These are phyloP conservation scores for Erpobdella octoculata DNA, from an alignment of 2,888 invertebrate genomes.

Conservation along the genomic window DNA sequence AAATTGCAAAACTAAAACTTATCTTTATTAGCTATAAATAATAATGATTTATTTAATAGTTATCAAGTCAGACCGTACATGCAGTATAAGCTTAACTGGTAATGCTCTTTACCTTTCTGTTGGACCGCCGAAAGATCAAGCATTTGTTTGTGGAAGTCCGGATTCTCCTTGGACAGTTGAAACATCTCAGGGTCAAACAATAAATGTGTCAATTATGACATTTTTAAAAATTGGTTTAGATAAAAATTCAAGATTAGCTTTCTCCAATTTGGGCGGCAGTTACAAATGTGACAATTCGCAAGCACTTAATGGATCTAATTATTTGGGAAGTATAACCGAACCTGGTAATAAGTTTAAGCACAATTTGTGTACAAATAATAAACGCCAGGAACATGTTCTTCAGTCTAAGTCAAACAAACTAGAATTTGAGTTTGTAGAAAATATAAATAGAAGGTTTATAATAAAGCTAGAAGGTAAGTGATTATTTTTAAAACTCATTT, in stretches of 20 bases:
- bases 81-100: neutral
- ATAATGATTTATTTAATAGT: neutral
- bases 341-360: neutral
- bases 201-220: neutral
- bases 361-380: neutral
- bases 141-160: neutral
- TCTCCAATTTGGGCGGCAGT: neutral
- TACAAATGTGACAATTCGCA: neutral
- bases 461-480: too few species aligned
- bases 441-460: too few species aligned
- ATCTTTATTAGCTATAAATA: too few species aligned
- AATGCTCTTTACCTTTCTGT: neutral
- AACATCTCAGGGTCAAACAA: slow-evolving; percentile 4
- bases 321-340: neutral
- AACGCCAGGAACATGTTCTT: neutral
- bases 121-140: neutral
- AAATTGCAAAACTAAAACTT: neutral
- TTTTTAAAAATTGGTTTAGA: neutral
- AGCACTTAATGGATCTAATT: too few species aligned
- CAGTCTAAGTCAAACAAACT: neutral
- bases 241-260: too few species aligned
- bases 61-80: neutral
- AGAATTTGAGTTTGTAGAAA: neutral
- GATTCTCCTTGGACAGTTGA: neutral
- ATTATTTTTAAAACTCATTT: neutral